Percentiles rank a stretch among this genome's conserved stretches.
Evolutionary conservation across 2,797 vertebrate genomes (phyloP).

Genomic region (Esox masquinongy): DNA sequence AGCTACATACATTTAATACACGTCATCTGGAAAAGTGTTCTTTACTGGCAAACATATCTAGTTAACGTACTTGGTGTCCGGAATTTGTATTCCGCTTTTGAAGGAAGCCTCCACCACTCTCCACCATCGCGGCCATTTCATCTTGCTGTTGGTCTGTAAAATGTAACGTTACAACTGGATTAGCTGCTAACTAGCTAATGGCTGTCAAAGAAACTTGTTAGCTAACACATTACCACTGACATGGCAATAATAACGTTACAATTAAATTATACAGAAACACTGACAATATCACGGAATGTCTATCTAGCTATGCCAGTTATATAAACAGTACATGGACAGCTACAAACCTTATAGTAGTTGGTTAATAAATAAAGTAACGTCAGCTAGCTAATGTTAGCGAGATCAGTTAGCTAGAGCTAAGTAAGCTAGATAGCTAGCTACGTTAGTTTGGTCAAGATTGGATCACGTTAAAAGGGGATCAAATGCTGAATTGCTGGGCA

Average conservation of each 20-base stretch:
- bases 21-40: background rate
- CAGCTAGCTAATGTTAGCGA: conserved; percentile 45
- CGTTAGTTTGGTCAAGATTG: conserved; percentile 1
- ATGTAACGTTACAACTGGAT: background rate
- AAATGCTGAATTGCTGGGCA: conserved; percentile 10
- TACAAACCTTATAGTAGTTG: background rate
- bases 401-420: background rate
- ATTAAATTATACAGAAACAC: background rate
- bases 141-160: conserved; percentile 77
- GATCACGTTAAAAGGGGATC: background rate
- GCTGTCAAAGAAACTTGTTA: conserved; percentile 29
- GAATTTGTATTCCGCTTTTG: conserved; percentile 76
- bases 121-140: conserved; percentile 77
- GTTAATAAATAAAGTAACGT: background rate
- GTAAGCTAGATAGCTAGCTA: conserved; percentile 5
- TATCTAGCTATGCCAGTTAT: background rate
- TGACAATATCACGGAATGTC: background rate
- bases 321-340: background rate
- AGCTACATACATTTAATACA: background rate
- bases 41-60: conserved; percentile 57
- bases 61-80: conserved; percentile 38
- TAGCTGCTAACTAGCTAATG: conserved; percentile 34
- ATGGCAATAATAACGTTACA: background rate
- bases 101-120: conserved; percentile 73
- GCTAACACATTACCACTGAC: background rate